Evolutionary conservation across 2,888 invertebrate species (phyloP).

Genomic region (Luffia ferchaultella): DNA sequence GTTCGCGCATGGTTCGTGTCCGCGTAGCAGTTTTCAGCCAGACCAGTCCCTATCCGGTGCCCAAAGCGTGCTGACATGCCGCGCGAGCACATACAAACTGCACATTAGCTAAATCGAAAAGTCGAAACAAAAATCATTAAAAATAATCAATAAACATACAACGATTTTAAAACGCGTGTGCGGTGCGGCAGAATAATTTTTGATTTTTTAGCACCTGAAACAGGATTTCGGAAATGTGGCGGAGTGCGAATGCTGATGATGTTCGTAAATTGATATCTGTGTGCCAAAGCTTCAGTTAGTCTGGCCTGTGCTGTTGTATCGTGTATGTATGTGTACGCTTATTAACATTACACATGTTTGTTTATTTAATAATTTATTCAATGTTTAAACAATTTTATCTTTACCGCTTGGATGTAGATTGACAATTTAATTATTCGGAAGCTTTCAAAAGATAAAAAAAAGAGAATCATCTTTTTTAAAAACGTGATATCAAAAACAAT

Average conservation of each 20-base stretch:
- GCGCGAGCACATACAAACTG: conserved; percentile 22
- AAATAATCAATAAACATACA: not conserved
- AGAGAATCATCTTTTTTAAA: too few relatives aligned
- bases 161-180: conserved; percentile 24
- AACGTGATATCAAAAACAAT: too few relatives aligned
- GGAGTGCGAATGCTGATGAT: conserved; percentile 28
- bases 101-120: conserved; percentile 10
- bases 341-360: too few relatives aligned
- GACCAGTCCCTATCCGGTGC: conserved; percentile 42
- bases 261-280: conserved; percentile 44
- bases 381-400: too few relatives aligned
- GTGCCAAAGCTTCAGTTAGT: conserved; percentile 47
- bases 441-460: too few relatives aligned
- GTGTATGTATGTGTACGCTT: conserved; percentile 1
- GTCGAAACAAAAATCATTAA: conserved; percentile 3
- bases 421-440: too few relatives aligned
- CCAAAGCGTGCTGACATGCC: conserved; percentile 45
- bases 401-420: too few relatives aligned
- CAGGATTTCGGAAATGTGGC: conserved; percentile 18
- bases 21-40: conserved; percentile 9
- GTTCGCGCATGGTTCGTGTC: conserved; percentile 25
- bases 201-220: not conserved
- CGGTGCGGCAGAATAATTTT: conserved; percentile 20
- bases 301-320: conserved; percentile 15
- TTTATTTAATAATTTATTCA: too few relatives aligned